These are phyloP conservation scores for Cataglyphis hispanica DNA, from an alignment of 1,140 invertebrate species.

Conservation along the genomic window DNA sequence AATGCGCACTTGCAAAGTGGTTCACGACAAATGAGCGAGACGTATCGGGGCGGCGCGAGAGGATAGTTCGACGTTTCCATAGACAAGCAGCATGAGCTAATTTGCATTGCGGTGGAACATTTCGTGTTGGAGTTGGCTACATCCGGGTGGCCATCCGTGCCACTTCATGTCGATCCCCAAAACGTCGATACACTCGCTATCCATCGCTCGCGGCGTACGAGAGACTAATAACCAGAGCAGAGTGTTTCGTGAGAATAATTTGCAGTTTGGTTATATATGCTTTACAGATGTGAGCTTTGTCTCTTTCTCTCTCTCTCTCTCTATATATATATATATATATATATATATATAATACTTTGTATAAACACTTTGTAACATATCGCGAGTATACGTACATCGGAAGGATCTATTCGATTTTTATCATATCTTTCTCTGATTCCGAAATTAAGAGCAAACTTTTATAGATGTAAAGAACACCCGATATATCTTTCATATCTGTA, in stretches of 20 bases:
- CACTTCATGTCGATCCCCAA: constrained; percentile 56
- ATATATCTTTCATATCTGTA: neutral
- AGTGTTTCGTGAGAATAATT: constrained; percentile 37
- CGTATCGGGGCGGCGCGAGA: neutral
- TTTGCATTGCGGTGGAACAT: constrained; percentile 77
- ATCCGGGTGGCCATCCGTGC: constrained; percentile 51
- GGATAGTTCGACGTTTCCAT: constrained; percentile 61
- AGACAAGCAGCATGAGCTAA: constrained; percentile 66
- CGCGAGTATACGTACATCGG: neutral
- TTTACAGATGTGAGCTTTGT: neutral
- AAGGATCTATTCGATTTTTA: neutral
- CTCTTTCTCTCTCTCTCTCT: too few species aligned
- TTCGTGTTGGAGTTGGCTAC: constrained; percentile 70
- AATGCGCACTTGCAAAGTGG: constrained; percentile 44
- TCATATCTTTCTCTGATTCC: neutral
- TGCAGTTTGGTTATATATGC: constrained; percentile 13
- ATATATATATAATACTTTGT: neutral
- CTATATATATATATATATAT: too few species aligned
- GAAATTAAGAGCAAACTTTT: constrained; percentile 13
- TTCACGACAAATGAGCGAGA: constrained; percentile 49
- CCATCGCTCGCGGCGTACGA: constrained; percentile 43
- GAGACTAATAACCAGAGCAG: constrained; percentile 46
- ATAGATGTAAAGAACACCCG: neutral
- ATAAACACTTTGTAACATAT: neutral
- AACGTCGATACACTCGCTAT: constrained; percentile 53